Conservation (phyloP, 2,113 vertebrate genomes). For the Diadophis punctatus region DNA sequence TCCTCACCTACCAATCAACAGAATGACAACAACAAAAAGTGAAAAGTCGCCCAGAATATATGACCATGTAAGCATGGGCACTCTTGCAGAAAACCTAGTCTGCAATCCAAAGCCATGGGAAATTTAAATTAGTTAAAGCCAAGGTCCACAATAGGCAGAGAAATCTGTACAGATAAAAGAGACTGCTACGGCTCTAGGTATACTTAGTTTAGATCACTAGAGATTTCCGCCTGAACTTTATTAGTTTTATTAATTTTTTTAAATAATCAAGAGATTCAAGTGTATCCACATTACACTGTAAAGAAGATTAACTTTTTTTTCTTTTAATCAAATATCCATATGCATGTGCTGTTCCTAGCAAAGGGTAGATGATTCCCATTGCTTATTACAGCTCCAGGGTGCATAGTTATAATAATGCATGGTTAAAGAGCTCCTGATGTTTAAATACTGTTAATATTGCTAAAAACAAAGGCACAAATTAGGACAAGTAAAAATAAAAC, state of each 20-base stretch:
- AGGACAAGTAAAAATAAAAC: neutral
- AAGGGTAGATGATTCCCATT: slow-evolving; percentile 46
- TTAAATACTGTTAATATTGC: slow-evolving; percentile 21
- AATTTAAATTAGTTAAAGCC: slow-evolving; percentile 85
- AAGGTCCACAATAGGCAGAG: slow-evolving; percentile 64
- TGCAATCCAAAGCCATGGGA: slow-evolving; percentile 76
- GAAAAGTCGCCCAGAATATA: slow-evolving; percentile 73
- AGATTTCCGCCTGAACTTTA: slow-evolving; percentile 80
- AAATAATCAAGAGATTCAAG: slow-evolving; percentile 75
- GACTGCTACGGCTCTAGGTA: slow-evolving; percentile 79
- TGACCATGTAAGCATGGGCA: slow-evolving; percentile 82
- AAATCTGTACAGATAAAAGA: slow-evolving; percentile 66
- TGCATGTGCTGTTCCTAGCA: slow-evolving; percentile 52
- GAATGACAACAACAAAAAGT: slow-evolving; percentile 63
- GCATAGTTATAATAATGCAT: slow-evolving; percentile 33
- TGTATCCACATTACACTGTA: slow-evolving; percentile 70
- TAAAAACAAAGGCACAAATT: neutral
- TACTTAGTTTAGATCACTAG: slow-evolving; percentile 71
- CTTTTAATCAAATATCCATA: slow-evolving; percentile 69
- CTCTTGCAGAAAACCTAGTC: slow-evolving; percentile 97
- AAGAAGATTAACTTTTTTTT: slow-evolving; percentile 63
- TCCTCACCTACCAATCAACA: slow-evolving; percentile 57
- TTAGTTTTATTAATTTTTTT: slow-evolving; percentile 82
- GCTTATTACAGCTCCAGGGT: slow-evolving; percentile 45
- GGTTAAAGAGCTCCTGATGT: slow-evolving; percentile 36